Percentiles rank a stretch among this genome's conserved stretches.
Conservation (phyloP, 2,888 invertebrate species). For the Papilio elwesi region DNA sequence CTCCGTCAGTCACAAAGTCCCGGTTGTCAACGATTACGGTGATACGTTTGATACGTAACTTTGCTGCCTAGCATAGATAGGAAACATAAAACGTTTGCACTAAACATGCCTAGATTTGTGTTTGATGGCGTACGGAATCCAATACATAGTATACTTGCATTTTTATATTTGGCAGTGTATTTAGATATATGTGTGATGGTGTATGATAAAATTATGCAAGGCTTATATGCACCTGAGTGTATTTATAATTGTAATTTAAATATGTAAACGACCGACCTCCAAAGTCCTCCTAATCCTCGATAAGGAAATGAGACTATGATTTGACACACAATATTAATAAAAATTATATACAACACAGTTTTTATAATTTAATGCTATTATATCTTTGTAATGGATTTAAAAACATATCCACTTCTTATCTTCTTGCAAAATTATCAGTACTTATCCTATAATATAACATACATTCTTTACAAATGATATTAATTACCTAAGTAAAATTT, state of each 20-base stretch:
- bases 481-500: background rate
- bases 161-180: too few relatives aligned
- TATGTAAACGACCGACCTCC: too few relatives aligned
- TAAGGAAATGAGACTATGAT: background rate
- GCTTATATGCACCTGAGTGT: too few relatives aligned
- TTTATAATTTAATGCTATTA: too few relatives aligned
- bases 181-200: too few relatives aligned
- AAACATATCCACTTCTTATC: background rate
- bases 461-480: background rate
- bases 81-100: background rate
- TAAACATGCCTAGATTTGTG: background rate
- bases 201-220: background rate
- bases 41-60: conserved; percentile 53
- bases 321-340: background rate
- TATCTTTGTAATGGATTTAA: background rate
- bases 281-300: background rate
- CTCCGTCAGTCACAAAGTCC: conserved; percentile 53
- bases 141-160: too few relatives aligned
- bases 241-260: too few relatives aligned
- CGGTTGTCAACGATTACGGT: conserved; percentile 55
- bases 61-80: background rate
- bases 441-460: background rate
- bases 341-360: background rate
- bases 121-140: background rate
- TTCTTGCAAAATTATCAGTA: background rate